These are phyloP conservation scores for Eupithecia centaureata DNA, from an alignment of 2,888 invertebrate genomes.

Conservation along the genomic window DNA sequence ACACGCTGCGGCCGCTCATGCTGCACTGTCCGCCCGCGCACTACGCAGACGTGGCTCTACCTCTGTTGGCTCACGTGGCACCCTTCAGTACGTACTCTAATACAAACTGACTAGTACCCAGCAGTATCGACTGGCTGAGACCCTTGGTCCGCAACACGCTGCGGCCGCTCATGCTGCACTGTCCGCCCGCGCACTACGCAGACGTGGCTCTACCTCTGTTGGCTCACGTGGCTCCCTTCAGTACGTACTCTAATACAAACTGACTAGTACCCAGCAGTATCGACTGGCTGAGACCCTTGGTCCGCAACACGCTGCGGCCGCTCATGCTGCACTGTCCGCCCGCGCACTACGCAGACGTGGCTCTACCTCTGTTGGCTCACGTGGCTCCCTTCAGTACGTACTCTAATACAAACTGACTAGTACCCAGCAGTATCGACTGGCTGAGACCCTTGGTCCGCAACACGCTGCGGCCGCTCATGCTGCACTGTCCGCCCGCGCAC, in stretches of 20 bases:
- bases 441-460: constrained; percentile 92
- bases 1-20: constrained; percentile 93
- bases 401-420: neutral
- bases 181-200: constrained; percentile 91
- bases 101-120: neutral
- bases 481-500: constrained; percentile 92
- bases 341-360: constrained; percentile 89
- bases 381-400: constrained; percentile 91
- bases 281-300: constrained; percentile 90
- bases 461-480: constrained; percentile 93
- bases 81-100: constrained; percentile 87
- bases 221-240: constrained; percentile 90
- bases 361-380: constrained; percentile 91
- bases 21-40: constrained; percentile 93
- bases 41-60: constrained; percentile 89
- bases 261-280: neutral
- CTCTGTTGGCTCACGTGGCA: constrained; percentile 90
- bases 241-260: constrained; percentile 77
- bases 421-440: constrained; percentile 73
- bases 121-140: constrained; percentile 85
- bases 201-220: constrained; percentile 91
- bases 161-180: constrained; percentile 93
- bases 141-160: constrained; percentile 93
- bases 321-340: constrained; percentile 94
- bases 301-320: constrained; percentile 93